Evolutionary conservation across 2,797 vertebrate species (phyloP).

Genomic region (Astyanax mexicanus): DNA sequence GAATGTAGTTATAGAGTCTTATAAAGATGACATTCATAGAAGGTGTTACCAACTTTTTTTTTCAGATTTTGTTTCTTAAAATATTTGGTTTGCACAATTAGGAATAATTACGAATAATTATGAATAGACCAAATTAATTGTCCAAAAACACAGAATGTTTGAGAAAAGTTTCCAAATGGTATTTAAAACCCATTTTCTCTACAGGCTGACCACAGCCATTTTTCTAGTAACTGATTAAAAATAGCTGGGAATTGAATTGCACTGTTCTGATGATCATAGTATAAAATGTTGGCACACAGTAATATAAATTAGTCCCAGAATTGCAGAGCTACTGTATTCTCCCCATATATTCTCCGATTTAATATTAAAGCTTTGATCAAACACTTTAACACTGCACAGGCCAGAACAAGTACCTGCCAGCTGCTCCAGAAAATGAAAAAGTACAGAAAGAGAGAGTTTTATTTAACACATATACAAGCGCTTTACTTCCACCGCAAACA

Average conservation of each 20-base stretch:
- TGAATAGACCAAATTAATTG: no score
- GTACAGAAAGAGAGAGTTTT: background rate
- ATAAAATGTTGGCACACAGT: background rate
- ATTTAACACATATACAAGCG: conserved; percentile 2
- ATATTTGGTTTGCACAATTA: no score
- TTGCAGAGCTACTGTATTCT: background rate
- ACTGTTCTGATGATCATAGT: background rate
- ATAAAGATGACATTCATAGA: no score
- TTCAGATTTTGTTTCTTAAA: no score
- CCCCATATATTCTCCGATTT: background rate
- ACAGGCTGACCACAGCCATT: background rate
- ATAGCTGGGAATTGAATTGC: background rate
- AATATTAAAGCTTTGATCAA: background rate
- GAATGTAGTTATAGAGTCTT: no score
- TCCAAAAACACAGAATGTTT: no score
- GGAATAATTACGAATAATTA: no score
- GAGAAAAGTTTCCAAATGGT: no score
- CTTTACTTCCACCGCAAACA: conserved; percentile 17
- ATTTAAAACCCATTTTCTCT: background rate
- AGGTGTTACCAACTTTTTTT: no score
- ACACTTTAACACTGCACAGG: background rate
- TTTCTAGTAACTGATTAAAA: background rate
- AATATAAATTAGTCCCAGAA: background rate
- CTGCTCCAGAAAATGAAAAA: conserved; percentile 2
- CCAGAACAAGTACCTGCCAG: conserved; percentile 13